Conservation (phyloP, 2,113 vertebrate genomes). For the Petrocephalus zakoni region DNA sequence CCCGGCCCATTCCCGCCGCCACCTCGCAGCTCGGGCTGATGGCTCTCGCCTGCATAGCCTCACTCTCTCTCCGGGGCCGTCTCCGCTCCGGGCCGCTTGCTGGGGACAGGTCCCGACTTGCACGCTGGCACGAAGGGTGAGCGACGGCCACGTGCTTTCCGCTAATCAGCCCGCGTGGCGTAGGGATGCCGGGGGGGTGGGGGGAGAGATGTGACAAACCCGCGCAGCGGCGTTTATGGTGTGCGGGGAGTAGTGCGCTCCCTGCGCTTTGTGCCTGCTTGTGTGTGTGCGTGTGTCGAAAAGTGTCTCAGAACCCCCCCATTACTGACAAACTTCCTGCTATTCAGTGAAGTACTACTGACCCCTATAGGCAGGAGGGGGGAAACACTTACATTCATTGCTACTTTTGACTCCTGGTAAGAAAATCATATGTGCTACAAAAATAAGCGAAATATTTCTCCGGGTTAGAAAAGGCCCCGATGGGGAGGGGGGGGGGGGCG, state of each 20-base stretch:
- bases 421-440: neutral
- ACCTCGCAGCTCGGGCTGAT: conserved; percentile 44
- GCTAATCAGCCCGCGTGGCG: conserved; percentile 73
- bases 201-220: conserved; percentile 42
- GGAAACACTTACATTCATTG: conserved; percentile 12
- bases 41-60: conserved; percentile 75
- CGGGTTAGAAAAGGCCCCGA: neutral
- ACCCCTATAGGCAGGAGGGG: conserved; percentile 87
- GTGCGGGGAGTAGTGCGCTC: neutral
- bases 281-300: conserved; percentile 23
- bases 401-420: neutral
- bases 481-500: no score
- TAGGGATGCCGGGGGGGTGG: conserved; percentile 39
- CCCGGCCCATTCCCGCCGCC: conserved; percentile 66
- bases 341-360: conserved; percentile 85
- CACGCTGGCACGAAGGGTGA: conserved; percentile 67
- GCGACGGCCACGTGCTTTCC: conserved; percentile 70
- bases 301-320: conserved; percentile 28
- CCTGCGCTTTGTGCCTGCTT: conserved; percentile 11
- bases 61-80: conserved; percentile 70
- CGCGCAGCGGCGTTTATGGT: neutral
- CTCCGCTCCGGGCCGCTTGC: conserved; percentile 70
- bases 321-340: conserved; percentile 61
- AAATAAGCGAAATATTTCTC: neutral
- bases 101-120: conserved; percentile 48